Percentiles rank a stretch among this genome's conserved stretches.
phyloP scores from a whole-genome alignment of 1,140 invertebrate genomes.

The Drosophila parabipectinata region DNA sequence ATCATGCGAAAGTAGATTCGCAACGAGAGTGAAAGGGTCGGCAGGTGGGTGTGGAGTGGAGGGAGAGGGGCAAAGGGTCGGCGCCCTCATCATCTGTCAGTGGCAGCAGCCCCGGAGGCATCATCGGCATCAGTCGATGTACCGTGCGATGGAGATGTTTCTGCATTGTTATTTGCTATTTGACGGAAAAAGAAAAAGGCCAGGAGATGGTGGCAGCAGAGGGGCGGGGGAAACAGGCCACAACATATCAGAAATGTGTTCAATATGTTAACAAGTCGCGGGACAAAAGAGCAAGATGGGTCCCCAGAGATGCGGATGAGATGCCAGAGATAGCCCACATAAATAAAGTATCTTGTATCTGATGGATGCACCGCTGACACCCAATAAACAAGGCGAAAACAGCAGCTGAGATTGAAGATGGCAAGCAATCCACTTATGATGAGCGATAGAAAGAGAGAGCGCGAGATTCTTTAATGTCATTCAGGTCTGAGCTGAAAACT shows the following conservation, averaged over 20 bases:
- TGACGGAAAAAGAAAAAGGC: background rate
- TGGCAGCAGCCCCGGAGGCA: constrained; percentile 5
- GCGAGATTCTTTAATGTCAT: background rate
- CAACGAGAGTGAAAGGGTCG: background rate
- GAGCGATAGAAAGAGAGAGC: constrained; percentile 1
- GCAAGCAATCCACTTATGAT: background rate
- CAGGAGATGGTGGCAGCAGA: background rate
- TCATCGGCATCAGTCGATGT: constrained; percentile 8
- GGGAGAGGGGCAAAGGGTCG: constrained; percentile 12
- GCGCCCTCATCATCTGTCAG: constrained; percentile 75
- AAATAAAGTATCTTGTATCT: constrained; percentile 34
- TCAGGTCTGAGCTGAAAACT: background rate
- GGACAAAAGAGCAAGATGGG: constrained; percentile 29
- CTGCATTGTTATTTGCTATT: constrained; percentile 21
- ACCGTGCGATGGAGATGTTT: constrained; percentile 52
- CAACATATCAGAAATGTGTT: constrained; percentile 54
- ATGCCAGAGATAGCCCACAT: constrained; percentile 63
- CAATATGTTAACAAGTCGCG: constrained; percentile 68
- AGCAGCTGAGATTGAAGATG: constrained; percentile 25
- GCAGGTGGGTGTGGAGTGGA: background rate
- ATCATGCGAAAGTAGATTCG: constrained; percentile 4
- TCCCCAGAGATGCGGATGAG: constrained; percentile 25
- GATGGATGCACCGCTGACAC: constrained; percentile 52
- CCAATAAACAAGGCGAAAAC: constrained; percentile 43
- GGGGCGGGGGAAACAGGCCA: background rate